phyloP scores from a whole-genome alignment of 2,797 vertebrate species.

The Cyclopterus lumpus region DNA sequence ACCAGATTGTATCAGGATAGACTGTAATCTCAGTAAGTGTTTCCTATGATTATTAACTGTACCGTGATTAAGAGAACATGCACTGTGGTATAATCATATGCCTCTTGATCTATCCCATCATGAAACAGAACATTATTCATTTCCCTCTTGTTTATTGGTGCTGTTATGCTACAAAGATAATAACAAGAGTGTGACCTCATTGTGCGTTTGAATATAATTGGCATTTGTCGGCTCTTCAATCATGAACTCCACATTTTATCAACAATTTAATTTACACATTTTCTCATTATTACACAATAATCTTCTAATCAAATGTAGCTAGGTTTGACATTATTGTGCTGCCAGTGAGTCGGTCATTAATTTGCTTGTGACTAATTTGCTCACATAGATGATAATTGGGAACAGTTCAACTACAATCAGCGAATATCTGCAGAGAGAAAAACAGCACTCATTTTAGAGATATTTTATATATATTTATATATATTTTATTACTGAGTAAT shows the following conservation, averaged over 20 bases:
- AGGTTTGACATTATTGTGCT: conserved; percentile 44
- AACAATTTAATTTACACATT: conserved; percentile 38
- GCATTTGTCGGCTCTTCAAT: conserved; percentile 17
- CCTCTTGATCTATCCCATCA: conserved; percentile 47
- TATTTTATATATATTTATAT: too few species aligned
- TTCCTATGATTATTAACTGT: conserved; percentile 83
- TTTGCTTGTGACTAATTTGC: conserved; percentile 50
- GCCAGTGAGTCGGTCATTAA: conserved; percentile 40
- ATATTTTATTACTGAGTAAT: conserved; percentile 23
- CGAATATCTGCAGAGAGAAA: conserved; percentile 28
- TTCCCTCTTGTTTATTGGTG: conserved; percentile 48
- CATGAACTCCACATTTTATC: conserved; percentile 30
- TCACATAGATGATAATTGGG: conserved; percentile 47
- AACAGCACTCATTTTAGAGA: conserved; percentile 21
- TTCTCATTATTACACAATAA: conserved; percentile 42
- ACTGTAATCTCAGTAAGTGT: conserved; percentile 99
- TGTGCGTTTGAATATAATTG: conserved; percentile 40
- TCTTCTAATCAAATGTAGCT: conserved; percentile 46
- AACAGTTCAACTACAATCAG: conserved; percentile 48
- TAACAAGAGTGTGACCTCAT: conserved; percentile 20
- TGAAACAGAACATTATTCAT: conserved; percentile 47
- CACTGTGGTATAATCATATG: conserved; percentile 62
- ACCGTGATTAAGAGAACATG: conserved; percentile 71
- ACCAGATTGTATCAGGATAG: conserved; percentile 99
- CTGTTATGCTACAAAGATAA: conserved; percentile 50